Percentiles rank a stretch among this genome's conserved stretches.
phyloP scores from a whole-genome alignment of 2,113 vertebrate genomes.

The Electrona antarctica region DNA sequence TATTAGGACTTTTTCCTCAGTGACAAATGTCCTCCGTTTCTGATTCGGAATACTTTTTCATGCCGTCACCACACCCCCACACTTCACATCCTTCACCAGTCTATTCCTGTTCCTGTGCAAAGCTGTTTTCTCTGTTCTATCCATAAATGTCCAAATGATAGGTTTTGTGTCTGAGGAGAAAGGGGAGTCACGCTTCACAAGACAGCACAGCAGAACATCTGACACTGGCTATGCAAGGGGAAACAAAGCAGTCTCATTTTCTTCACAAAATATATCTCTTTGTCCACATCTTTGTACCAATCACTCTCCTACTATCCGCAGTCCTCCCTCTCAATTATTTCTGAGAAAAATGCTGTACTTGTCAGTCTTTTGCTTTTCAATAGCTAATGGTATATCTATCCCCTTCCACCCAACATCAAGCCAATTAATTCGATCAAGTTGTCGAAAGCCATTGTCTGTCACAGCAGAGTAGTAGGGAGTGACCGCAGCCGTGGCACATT shows the following conservation, averaged over 20 bases:
- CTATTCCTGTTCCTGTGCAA: constrained; percentile 62
- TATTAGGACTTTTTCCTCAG: background rate
- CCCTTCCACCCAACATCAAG: constrained; percentile 52
- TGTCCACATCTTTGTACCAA: constrained; percentile 52
- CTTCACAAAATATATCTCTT: constrained; percentile 55
- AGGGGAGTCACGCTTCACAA: constrained; percentile 61
- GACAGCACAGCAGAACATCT: constrained; percentile 59
- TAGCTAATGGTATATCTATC: constrained; percentile 64
- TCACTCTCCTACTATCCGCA: constrained; percentile 49
- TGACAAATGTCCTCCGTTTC: constrained; percentile 23
- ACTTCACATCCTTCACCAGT: constrained; percentile 55
- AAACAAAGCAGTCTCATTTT: constrained; percentile 62
- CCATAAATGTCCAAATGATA: constrained; percentile 73
- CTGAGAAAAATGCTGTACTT: constrained; percentile 47
- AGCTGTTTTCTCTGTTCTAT: constrained; percentile 47
- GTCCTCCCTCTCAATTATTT: constrained; percentile 62
- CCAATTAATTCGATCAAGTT: constrained; percentile 72
- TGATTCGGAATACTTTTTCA: constrained; percentile 33
- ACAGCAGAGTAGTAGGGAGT: constrained; percentile 41
- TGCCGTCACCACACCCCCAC: constrained; percentile 44
- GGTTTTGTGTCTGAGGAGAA: constrained; percentile 59
- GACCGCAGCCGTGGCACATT: constrained; percentile 26
- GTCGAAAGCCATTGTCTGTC: constrained; percentile 65
- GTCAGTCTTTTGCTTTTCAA: constrained; percentile 68
- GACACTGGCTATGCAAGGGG: constrained; percentile 50